Percentiles rank a stretch among this genome's conserved stretches.
Evolutionary conservation across 2,888 invertebrate genomes (phyloP).

Genomic region (Artemia sinica): DNA sequence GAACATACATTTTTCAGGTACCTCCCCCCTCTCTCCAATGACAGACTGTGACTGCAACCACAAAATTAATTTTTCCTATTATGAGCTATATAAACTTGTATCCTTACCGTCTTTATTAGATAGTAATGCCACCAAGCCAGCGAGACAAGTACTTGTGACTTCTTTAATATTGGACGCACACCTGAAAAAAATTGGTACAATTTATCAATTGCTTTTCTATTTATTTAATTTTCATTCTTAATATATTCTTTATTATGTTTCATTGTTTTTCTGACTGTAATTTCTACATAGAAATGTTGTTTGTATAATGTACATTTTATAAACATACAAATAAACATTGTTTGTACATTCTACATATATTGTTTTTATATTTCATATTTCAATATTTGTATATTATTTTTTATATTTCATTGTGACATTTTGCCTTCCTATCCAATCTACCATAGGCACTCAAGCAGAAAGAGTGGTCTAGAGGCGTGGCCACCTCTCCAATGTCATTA

Average conservation of each 20-base stretch:
- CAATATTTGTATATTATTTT: too few species aligned
- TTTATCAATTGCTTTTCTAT: too few species aligned
- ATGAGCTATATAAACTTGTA: conserved; percentile 14
- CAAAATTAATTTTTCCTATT: too few species aligned
- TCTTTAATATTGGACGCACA: conserved; percentile 73
- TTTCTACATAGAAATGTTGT: neutral
- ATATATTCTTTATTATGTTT: too few species aligned
- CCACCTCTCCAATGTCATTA: too few species aligned
- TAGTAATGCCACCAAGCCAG: conserved; percentile 70
- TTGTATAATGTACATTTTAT: neutral
- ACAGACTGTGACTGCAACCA: too few species aligned
- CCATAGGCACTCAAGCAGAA: too few species aligned
- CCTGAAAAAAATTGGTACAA: conserved; percentile 30
- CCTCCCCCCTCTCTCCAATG: neutral
- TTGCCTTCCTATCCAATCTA: too few species aligned
- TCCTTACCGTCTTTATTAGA: conserved; percentile 80
- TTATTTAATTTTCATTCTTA: too few species aligned
- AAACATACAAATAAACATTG: neutral
- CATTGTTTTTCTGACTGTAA: neutral
- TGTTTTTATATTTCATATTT: too few species aligned
- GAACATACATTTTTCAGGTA: neutral
- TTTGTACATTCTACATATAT: neutral
- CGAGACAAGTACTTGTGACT: conserved; percentile 84
- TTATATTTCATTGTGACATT: too few species aligned
- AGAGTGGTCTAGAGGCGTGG: too few species aligned